Evolutionary conservation across 2,888 invertebrate genomes (phyloP), one percentile per base, ranked within the genome.

Genomic region (Microlaimidae sp.): DNA sequence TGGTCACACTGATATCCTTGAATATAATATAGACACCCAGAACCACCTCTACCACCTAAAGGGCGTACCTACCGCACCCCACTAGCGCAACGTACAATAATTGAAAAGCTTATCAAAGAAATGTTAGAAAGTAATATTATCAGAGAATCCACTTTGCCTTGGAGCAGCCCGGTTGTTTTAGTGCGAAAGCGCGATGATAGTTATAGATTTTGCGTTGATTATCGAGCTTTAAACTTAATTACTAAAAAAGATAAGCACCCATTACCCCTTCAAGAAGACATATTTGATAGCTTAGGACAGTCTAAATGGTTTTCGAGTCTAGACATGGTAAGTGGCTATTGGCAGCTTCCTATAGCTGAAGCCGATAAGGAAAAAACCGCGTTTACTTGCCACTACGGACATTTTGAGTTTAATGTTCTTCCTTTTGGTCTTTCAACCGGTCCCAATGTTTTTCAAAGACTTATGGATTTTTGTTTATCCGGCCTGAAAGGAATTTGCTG

Each of bases 241-340:
- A 59, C 59, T 2, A 21, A 26, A 13, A 25, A 32, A 25, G 47
- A 48, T 24, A 43, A 26, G 28, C 43, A n/a, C 13, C 17, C 49
- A 1, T 43, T 59, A 1, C 59, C 59, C 3, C n/a, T 28, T 0
- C 48, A 45, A 5, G 26, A 45, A 17, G 56, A 56, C 10, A 46
- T 57, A 19, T 5, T 58, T 19, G 56, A 59, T 38, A 7, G 47
- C n/a, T 19, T 43, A 17, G 49, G 45, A 29, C 13, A 41, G 24
- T 19, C 43, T 32, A 5, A 29, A 10, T 29, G 45, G 19, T 60
- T 43, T 50, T 49, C 55, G 2, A 49, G 40, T 2, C n/a, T 57
- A n/a, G 60, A 60, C 26, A 45, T 57, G 4, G 5, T n/a, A 2
- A 7, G 17, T 2, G 60, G 56, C 19, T 60, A 57, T 25, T 54